These are phyloP conservation scores for Hoplostethus mediterraneus DNA, from an alignment of 2,797 vertebrate species.

Conservation along the genomic window DNA sequence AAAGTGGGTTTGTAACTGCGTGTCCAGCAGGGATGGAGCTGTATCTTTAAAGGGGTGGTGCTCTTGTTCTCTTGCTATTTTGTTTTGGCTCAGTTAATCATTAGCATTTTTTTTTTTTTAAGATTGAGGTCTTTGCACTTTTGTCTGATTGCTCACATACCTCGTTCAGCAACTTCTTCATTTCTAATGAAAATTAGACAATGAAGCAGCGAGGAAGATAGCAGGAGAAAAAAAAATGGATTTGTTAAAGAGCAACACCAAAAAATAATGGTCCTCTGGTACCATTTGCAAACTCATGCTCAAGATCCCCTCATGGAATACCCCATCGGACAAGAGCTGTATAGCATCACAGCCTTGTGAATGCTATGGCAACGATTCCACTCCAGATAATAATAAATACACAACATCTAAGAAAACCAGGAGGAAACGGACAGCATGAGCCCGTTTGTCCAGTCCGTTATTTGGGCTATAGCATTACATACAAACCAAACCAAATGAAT, in stretches of 20 bases:
- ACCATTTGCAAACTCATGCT: neutral
- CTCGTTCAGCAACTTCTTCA: constrained; percentile 52
- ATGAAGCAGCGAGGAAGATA: constrained; percentile 42
- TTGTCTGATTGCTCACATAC: constrained; percentile 62
- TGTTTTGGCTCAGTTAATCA: constrained; percentile 57
- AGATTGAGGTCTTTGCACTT: constrained; percentile 42
- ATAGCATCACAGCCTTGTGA: neutral
- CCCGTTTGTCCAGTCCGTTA: neutral
- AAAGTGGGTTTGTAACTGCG: neutral
- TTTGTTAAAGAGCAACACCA: constrained; percentile 15
- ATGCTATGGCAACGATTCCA: neutral
- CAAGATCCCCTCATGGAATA: neutral
- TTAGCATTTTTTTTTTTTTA: constrained; percentile 56
- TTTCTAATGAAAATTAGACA: constrained; percentile 23
- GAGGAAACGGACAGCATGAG: neutral
- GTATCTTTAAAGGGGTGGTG: constrained; percentile 44
- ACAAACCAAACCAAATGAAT: neutral
- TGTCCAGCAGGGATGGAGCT: constrained; percentile 2
- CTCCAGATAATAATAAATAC: neutral
- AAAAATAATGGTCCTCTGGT: neutral
- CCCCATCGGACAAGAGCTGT: neutral
- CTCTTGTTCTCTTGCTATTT: constrained; percentile 60
- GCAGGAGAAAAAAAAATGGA: constrained; percentile 2
- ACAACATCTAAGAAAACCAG: neutral
- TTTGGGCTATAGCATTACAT: neutral